Conservation (phyloP, 2,113 vertebrate species). For the Apteryx owenii region DNA sequence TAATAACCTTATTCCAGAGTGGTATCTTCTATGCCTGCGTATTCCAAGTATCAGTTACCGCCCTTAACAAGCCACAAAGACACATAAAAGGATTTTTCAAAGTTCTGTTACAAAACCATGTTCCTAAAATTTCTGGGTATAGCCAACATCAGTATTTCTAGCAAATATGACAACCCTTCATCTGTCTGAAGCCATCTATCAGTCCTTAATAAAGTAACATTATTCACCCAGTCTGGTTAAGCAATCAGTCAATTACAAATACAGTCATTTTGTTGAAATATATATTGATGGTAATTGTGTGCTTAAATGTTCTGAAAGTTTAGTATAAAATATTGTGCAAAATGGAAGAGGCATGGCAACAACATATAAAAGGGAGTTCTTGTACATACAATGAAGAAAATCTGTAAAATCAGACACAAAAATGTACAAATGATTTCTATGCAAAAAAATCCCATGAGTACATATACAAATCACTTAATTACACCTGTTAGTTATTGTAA, state of each 20-base stretch:
- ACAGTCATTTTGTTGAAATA: neutral
- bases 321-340: neutral
- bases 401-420: neutral
- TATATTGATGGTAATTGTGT: neutral
- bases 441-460: slow-evolving; percentile 2
- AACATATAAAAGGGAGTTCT: neutral
- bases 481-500: slow-evolving; percentile 47
- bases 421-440: slow-evolving; percentile 13
- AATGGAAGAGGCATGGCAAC: neutral
- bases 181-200: neutral
- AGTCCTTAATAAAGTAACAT: neutral
- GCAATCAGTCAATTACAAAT: neutral
- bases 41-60: too few species aligned
- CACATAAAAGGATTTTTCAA: neutral
- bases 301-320: neutral
- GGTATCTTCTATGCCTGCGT: too few species aligned
- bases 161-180: neutral
- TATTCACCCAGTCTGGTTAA: neutral
- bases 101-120: neutral
- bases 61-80: neutral
- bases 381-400: slow-evolving; percentile 6
- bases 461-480: slow-evolving; percentile 39
- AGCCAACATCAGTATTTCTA: neutral
- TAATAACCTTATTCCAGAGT: too few species aligned
- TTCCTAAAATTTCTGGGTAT: neutral